Conservation (phyloP, 2,888 invertebrate genomes). For the Dasysyrphus albostriatus region DNA sequence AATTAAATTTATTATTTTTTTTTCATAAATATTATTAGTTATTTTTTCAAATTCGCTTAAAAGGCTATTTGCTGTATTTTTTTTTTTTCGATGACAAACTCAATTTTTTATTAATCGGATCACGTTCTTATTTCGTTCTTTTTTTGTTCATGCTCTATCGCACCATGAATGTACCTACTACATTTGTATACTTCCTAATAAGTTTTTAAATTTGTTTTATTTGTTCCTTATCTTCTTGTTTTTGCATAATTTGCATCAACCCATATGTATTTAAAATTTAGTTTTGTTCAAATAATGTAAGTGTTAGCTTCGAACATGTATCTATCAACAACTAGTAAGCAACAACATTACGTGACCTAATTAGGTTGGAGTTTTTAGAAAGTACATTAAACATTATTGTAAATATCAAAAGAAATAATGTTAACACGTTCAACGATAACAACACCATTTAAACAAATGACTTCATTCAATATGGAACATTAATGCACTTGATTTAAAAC, state of each 20-base stretch:
- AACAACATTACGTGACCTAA: constrained; percentile 3
- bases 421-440: constrained; percentile 18
- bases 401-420: constrained; percentile 6
- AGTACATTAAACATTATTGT: constrained; percentile 2
- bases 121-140: neutral
- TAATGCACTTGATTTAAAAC: constrained; percentile 27
- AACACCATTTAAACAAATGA: constrained; percentile 34
- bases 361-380: constrained; percentile 10
- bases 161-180: constrained; percentile 1
- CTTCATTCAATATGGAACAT: constrained; percentile 38
- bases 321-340: neutral
- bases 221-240: neutral
- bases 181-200: constrained; percentile 13
- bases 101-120: neutral
- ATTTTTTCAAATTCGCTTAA: too few species aligned
- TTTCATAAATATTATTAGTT: too few species aligned
- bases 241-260: constrained; percentile 8
- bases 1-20: too few species aligned
- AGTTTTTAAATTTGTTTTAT: neutral
- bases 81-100: too few species aligned
- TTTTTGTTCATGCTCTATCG: neutral
- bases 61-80: too few species aligned
- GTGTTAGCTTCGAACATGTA: neutral
- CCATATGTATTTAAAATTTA: neutral
- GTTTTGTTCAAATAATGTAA: neutral